phyloP scores from a whole-genome alignment of 2,113 vertebrate genomes.

The Eubucco bourcierii region DNA sequence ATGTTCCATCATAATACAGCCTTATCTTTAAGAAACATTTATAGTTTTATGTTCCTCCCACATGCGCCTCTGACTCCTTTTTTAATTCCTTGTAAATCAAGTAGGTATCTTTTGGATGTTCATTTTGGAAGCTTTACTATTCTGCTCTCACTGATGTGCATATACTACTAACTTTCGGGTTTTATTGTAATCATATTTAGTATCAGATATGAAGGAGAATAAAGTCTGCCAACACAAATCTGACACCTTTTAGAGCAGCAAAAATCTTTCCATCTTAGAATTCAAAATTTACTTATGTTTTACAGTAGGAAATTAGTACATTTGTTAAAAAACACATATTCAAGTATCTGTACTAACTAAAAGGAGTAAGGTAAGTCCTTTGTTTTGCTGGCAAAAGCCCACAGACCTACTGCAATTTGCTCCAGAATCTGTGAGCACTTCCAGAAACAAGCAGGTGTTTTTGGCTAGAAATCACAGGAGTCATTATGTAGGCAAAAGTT shows the following conservation, averaged over 20 bases:
- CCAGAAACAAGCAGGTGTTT: neutral
- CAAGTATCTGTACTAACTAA: neutral
- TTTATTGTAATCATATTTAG: neutral
- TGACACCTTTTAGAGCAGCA: neutral
- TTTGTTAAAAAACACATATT: neutral
- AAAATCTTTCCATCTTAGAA: neutral
- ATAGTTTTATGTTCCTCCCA: neutral
- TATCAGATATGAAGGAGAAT: neutral
- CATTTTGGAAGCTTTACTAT: neutral
- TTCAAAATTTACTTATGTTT: neutral
- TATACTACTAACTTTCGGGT: neutral
- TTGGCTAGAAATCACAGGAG: neutral
- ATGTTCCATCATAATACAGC: neutral
- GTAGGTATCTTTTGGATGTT: neutral
- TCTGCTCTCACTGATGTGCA: neutral
- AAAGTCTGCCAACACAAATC: neutral
- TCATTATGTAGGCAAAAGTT: neutral
- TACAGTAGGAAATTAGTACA: neutral
- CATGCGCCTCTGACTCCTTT: neutral
- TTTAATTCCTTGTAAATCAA: neutral
- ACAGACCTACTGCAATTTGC: neutral
- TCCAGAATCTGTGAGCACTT: neutral
- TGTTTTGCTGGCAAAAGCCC: neutral
- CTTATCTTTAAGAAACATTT: constrained; percentile 12
- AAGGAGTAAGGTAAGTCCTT: neutral